phyloP scores from a whole-genome alignment of 2,113 vertebrate species.

The Catharus bicknelli region DNA sequence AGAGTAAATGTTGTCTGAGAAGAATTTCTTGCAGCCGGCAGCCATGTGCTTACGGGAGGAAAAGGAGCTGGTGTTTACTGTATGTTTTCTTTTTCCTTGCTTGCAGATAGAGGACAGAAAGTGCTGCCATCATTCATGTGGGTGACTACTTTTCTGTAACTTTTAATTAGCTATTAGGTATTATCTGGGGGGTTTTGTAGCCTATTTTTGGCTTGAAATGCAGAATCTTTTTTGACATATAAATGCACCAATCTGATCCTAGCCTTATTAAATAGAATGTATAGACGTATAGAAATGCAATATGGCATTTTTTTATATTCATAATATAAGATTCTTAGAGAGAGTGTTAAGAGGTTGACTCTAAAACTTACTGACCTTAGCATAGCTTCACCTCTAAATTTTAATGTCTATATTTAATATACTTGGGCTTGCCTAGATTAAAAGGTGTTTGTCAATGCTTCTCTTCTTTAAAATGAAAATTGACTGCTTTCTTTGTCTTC shows the following conservation, averaged over 20 bases:
- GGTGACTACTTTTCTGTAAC: neutral
- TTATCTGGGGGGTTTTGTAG: accelerated
- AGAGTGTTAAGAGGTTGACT: neutral
- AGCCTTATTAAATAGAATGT: neutral
- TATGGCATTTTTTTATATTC: neutral
- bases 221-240: neutral
- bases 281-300: neutral
- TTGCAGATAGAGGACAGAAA: neutral
- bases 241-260: neutral
- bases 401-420: neutral
- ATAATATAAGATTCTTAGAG: neutral
- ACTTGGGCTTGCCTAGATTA: neutral
- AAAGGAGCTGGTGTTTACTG: neutral
- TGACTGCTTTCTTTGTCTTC: neutral
- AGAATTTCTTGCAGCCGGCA: neutral
- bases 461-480: neutral
- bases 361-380: neutral
- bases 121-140: neutral
- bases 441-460: neutral
- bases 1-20: neutral
- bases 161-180: neutral
- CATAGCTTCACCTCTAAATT: neutral
- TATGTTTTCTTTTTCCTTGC: neutral
- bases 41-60: neutral
- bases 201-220: neutral